Evolutionary conservation across 2,113 vertebrate genomes (phyloP), one percentile per base, ranked within the genome.

Genomic region (Scalopus aquaticus): DNA sequence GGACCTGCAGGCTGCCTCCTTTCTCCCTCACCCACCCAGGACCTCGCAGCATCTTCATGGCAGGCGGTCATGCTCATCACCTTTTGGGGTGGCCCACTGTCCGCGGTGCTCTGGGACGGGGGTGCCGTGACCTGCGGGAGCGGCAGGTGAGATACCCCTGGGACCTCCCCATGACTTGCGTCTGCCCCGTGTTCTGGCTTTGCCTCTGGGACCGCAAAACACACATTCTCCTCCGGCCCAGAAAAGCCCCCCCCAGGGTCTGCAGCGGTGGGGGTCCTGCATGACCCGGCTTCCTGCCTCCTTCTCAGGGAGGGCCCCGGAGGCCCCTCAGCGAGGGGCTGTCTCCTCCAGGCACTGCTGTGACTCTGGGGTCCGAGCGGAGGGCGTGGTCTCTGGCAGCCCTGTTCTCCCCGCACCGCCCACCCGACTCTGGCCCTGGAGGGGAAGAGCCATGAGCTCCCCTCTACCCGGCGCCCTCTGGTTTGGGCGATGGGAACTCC

Each of bases 1-100:
- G 22, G 78, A 62, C 28, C 24, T 76, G 15, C 32, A 44, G 76
- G 42, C 10, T 1, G 15, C 8, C 12, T 32, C n/a, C 4, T 67
- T 76, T 46, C 26, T 46, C 54, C 4, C 32, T 79, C 69, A 3
- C 19, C 15, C 11, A 5, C 42, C 15, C 37, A 73, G 42, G 16
- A 49, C 32, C 35, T 22, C 26, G 54, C 87, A 20, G 4, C 39
- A 58, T 9, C 13, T 13, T 24, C 49, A 39, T 28, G 67, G 56
- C 0, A 11, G 22, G 24, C n/a, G 17, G 44, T 39, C 7, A 6
- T 32, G 15, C 9, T 64, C 6, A 22, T 2, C 10, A 11, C 0
- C 39, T 76, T 58, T 69, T 5, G 30, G 87, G 80, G 49, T 70
- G 60, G 32, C 37, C 54, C 12, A 69, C 4, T 60, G 58, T 60